Conservation (phyloP, 2,888 invertebrate species). For the Cephus nigrinus region DNA sequence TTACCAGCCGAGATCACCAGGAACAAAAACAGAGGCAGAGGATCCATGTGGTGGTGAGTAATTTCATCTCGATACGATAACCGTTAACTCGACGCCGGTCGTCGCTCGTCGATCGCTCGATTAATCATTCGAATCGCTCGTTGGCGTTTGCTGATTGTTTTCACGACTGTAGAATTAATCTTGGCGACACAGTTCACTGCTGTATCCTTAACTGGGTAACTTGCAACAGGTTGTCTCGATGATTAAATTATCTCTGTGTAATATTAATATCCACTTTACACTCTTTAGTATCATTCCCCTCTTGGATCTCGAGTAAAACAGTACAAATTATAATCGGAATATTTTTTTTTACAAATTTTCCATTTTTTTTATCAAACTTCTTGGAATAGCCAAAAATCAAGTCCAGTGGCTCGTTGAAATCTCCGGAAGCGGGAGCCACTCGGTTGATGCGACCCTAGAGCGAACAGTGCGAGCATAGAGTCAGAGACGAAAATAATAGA, state of each 20-base stretch:
- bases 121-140: neutral
- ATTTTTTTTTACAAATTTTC: neutral
- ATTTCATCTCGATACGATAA: neutral
- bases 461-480: neutral
- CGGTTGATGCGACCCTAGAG: neutral
- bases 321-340: neutral
- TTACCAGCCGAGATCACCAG: constrained; percentile 58
- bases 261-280: neutral
- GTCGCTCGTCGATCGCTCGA: neutral
- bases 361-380: neutral
- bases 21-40: constrained; percentile 80
- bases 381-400: neutral
- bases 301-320: neutral
- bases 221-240: neutral
- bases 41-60: constrained; percentile 93
- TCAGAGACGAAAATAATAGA: neutral
- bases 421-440: neutral
- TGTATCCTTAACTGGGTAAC: neutral
- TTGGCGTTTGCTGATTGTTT: neutral
- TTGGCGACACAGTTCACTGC: neutral
- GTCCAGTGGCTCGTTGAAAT: neutral
- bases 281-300: neutral
- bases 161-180: neutral
- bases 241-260: neutral
- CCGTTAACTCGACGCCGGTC: neutral